phyloP scores from a whole-genome alignment of 2,113 vertebrate species.

The Pelodiscus sinensis region DNA sequence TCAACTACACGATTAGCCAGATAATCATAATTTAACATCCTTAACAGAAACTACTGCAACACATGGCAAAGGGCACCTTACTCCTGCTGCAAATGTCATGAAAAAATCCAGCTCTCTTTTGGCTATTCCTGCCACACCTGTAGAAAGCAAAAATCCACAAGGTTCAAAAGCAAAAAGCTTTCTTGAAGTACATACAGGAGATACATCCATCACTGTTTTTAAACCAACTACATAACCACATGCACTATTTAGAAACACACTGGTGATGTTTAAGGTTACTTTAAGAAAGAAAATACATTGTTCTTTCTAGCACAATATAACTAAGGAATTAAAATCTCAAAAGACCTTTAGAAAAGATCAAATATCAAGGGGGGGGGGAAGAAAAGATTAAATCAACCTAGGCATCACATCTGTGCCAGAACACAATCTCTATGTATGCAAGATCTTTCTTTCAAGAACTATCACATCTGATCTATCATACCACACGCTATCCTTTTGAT shows the following conservation, averaged over 20 bases:
- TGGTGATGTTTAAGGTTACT: neutral
- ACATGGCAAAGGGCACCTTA: neutral
- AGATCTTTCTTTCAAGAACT: slow-evolving; percentile 27
- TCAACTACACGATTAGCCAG: no score
- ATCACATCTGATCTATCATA: slow-evolving; percentile 44
- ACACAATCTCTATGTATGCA: neutral
- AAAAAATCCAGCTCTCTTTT: neutral
- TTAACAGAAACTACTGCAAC: neutral
- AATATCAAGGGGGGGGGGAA: neutral
- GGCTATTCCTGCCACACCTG: neutral
- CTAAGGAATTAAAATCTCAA: neutral
- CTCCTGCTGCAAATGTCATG: neutral
- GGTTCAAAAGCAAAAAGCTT: neutral
- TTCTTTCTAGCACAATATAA: neutral
- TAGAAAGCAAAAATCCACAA: neutral
- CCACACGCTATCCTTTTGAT: slow-evolving; percentile 52
- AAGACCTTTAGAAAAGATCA: slow-evolving; percentile 15
- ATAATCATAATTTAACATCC: no score
- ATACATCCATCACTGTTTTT: neutral
- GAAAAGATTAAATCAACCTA: slow-evolving; percentile 21
- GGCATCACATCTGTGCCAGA: slow-evolving; percentile 31
- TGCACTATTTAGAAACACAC: neutral
- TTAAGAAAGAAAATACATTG: neutral
- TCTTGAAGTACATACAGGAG: neutral
- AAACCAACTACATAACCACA: neutral